phyloP scores from a whole-genome alignment of 2,113 vertebrate species.

The Microcebus griseorufus region DNA sequence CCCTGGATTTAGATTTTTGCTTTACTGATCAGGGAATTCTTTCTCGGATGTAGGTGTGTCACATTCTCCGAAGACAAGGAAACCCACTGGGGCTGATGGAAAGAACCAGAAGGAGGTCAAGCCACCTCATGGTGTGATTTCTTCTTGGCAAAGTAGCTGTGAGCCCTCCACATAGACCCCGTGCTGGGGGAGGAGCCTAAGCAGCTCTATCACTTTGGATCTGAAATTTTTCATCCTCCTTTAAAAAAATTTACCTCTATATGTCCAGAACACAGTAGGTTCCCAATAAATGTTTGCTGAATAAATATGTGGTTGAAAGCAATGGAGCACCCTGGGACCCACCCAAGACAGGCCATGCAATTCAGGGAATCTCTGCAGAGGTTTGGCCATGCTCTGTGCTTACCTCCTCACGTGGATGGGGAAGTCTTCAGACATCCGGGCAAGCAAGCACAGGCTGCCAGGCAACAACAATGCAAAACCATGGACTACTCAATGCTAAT shows the following conservation, averaged over 20 bases:
- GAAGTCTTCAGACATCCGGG: neutral
- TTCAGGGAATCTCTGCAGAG: neutral
- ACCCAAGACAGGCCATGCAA: neutral
- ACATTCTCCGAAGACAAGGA: neutral
- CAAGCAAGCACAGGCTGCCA: neutral
- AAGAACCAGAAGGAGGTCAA: neutral
- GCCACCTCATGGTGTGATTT: neutral
- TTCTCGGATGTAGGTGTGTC: neutral
- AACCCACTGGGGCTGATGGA: neutral
- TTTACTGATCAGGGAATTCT: neutral
- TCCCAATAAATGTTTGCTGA: neutral
- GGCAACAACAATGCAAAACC: neutral
- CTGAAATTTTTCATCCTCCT: neutral
- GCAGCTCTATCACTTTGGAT: neutral
- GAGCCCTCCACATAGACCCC: neutral
- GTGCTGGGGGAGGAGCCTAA: neutral
- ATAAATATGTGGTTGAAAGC: neutral
- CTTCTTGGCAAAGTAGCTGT: neutral
- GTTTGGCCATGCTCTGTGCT: neutral
- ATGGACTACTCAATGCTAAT: neutral
- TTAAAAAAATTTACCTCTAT: neutral
- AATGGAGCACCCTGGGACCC: neutral
- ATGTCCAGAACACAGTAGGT: neutral
- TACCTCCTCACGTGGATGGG: neutral
- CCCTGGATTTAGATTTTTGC: neutral